phyloP scores from a whole-genome alignment of 2,888 invertebrate genomes.

The Leptinotarsa peninsularis region DNA sequence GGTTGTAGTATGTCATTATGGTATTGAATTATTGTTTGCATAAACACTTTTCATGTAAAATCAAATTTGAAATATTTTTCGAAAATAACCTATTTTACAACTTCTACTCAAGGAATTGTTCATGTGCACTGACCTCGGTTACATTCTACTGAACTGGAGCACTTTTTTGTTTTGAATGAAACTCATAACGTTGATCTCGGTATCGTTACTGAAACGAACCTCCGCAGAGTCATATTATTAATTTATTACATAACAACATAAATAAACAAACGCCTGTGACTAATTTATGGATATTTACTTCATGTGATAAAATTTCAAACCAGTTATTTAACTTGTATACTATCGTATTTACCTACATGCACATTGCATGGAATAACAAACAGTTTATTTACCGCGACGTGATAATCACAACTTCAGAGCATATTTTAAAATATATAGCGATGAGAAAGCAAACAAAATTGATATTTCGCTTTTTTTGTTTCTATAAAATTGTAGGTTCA shows the following conservation, averaged over 20 bases:
- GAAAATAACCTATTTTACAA: too few species aligned
- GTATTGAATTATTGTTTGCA: too few species aligned
- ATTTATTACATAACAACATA: constrained; percentile 14
- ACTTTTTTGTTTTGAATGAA: background rate
- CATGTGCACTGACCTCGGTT: too few species aligned
- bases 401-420: constrained; percentile 16
- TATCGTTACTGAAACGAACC: background rate
- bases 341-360: constrained; percentile 23
- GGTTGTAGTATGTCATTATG: too few species aligned
- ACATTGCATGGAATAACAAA: constrained; percentile 16
- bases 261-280: constrained; percentile 17
- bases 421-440: constrained; percentile 13
- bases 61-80: too few species aligned
- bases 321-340: constrained; percentile 21
- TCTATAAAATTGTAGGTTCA: constrained; percentile 1
- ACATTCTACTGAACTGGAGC: too few species aligned
- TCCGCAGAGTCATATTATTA: background rate
- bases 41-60: too few species aligned
- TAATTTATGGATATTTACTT: constrained; percentile 22
- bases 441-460: constrained; percentile 17
- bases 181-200: background rate
- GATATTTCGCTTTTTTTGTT: constrained; percentile 9
- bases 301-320: constrained; percentile 25
- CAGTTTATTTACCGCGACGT: constrained; percentile 19
- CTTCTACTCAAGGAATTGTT: too few species aligned